phyloP scores from a whole-genome alignment of 2,113 vertebrate species.

The Protomyctophum bolini region DNA sequence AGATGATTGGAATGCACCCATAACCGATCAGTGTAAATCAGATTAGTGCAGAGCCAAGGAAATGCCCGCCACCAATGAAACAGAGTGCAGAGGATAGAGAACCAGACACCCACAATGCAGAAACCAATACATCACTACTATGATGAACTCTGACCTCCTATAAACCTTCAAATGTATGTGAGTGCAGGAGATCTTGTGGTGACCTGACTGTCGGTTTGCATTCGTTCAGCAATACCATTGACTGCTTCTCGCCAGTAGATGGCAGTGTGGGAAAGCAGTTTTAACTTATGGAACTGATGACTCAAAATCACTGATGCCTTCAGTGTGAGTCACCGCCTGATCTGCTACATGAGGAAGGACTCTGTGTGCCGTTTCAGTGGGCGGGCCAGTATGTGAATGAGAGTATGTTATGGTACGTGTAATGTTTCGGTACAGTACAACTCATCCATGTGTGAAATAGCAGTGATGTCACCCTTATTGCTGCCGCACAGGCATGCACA shows the following conservation, averaged over 20 bases:
- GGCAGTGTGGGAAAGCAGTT: slow-evolving; percentile 43
- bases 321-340: background rate
- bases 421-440: background rate
- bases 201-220: background rate
- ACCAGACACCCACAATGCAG: slow-evolving; percentile 18
- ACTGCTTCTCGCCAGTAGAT: slow-evolving; percentile 33
- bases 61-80: slow-evolving; percentile 22
- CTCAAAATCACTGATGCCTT: background rate
- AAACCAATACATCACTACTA: background rate
- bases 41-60: slow-evolving; percentile 20
- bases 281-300: background rate
- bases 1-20: slow-evolving; percentile 32
- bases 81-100: slow-evolving; percentile 14
- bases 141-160: background rate
- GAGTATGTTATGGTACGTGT: background rate
- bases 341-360: no score
- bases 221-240: background rate
- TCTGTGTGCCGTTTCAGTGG: no score
- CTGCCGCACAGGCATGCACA: slow-evolving; percentile 30
- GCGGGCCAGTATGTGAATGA: background rate
- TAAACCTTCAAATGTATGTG: background rate
- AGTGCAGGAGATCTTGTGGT: background rate
- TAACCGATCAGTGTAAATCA: slow-evolving; percentile 8
- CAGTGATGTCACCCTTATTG: slow-evolving; percentile 78
- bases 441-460: slow-evolving; percentile 49